Evolutionary conservation across 2,888 invertebrate genomes (phyloP).

Genomic region (Steinernema scapterisci): DNA sequence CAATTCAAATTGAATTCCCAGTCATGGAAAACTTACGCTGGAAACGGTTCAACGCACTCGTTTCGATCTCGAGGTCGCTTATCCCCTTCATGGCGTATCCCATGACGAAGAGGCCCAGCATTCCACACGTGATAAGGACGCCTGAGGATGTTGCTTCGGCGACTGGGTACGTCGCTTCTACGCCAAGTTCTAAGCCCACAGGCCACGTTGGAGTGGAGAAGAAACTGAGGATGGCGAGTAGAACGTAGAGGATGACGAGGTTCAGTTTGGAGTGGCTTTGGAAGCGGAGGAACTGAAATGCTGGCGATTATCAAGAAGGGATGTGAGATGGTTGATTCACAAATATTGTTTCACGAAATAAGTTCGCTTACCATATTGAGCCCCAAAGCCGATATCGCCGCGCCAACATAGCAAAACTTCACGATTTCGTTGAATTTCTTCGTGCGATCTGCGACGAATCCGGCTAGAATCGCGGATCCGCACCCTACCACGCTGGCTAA

Average conservation of each 20-base stretch:
- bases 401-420: slow-evolving; percentile 44
- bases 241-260: slow-evolving; percentile 33
- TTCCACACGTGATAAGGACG: slow-evolving; percentile 50
- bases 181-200: slow-evolving; percentile 56
- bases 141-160: slow-evolving; percentile 63
- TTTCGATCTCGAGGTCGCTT: background rate
- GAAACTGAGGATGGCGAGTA: slow-evolving; percentile 41
- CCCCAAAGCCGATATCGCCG: slow-evolving; percentile 45
- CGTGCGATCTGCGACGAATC: slow-evolving; percentile 57
- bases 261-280: background rate
- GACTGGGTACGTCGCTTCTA: slow-evolving; percentile 63
- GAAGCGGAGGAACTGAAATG: background rate
- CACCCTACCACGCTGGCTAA: slow-evolving; percentile 54
- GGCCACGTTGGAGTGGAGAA: slow-evolving; percentile 49
- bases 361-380: slow-evolving; percentile 43
- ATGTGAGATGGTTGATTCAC: background rate
- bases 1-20: background rate
- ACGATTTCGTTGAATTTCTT: slow-evolving; percentile 60
- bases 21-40: background rate
- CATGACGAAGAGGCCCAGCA: slow-evolving; percentile 34
- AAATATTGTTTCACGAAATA: background rate
- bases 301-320: too few relatives aligned
- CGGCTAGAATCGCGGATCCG: slow-evolving; percentile 53
- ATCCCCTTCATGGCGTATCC: slow-evolving; percentile 26
- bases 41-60: background rate